phyloP scores from a whole-genome alignment of 2,888 invertebrate genomes.

The Hypercompe scribonia region DNA sequence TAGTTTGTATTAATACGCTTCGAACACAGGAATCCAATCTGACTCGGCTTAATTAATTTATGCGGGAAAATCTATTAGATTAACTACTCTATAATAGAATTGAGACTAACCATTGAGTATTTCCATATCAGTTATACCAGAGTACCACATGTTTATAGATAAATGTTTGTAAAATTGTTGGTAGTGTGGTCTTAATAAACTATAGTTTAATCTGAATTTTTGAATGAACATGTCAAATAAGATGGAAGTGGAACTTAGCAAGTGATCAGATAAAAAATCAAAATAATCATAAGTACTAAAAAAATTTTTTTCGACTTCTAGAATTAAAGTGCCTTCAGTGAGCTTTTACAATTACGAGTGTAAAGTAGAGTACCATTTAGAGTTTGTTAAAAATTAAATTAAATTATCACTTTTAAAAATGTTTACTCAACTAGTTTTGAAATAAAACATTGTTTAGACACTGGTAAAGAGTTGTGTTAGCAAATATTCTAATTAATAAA shows the following conservation, averaged over 20 bases:
- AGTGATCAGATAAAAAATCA: not conserved
- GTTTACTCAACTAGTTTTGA: no score
- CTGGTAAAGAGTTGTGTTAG: no score
- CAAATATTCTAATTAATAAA: not conserved
- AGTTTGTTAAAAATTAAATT: no score
- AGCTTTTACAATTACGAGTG: no score
- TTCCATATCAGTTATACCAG: not conserved
- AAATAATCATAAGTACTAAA: no score
- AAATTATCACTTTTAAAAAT: no score
- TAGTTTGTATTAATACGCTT: conserved; percentile 81
- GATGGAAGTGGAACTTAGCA: not conserved
- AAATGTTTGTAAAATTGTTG: not conserved
- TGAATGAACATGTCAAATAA: not conserved
- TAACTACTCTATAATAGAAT: conserved; percentile 48
- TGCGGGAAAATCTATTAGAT: conserved; percentile 51
- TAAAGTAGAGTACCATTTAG: no score
- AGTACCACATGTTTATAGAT: not conserved
- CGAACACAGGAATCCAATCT: conserved; percentile 77
- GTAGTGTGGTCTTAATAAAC: not conserved
- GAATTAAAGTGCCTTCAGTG: no score
- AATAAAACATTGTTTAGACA: no score
- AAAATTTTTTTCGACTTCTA: no score
- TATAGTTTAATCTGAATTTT: not conserved
- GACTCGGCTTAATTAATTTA: conserved; percentile 77
- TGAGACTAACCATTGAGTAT: conserved; percentile 21